phyloP scores from a whole-genome alignment of 2,113 vertebrate species.

The Gallinago paraguaiae region DNA sequence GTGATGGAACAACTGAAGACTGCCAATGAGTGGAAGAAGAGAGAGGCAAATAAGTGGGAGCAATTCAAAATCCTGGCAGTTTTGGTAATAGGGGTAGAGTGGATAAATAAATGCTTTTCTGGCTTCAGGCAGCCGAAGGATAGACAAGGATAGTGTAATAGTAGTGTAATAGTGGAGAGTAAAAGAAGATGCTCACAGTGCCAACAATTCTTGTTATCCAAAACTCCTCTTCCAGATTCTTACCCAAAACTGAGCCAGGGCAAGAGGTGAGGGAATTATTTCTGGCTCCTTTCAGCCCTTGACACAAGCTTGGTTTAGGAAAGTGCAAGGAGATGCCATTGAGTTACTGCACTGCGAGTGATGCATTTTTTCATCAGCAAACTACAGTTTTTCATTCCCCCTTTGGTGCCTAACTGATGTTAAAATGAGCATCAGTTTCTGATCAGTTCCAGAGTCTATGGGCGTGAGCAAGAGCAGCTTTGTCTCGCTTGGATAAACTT shows the following conservation, averaged over 20 bases:
- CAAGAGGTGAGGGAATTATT: neutral
- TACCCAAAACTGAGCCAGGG: neutral
- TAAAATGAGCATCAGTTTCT: slow-evolving; percentile 5
- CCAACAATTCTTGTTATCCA: neutral
- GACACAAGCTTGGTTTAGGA: neutral
- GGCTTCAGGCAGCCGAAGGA: neutral
- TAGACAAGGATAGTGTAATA: neutral
- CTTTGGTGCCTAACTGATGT: neutral
- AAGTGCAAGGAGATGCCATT: neutral
- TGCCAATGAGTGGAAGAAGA: neutral
- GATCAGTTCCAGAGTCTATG: neutral
- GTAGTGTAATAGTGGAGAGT: neutral
- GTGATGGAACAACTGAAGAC: neutral
- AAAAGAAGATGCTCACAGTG: neutral
- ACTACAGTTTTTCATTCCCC: neutral
- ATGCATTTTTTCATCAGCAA: neutral
- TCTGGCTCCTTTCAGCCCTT: neutral
- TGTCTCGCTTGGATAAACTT: neutral
- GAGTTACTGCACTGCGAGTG: neutral
- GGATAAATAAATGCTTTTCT: neutral
- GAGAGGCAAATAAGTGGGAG: neutral
- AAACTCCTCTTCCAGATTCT: neutral
- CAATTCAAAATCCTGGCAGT: neutral
- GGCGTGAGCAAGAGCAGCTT: neutral
- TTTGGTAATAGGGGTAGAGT: neutral